phyloP scores from a whole-genome alignment of 2,888 invertebrate species.

The Rambutsinella grinnellia region DNA sequence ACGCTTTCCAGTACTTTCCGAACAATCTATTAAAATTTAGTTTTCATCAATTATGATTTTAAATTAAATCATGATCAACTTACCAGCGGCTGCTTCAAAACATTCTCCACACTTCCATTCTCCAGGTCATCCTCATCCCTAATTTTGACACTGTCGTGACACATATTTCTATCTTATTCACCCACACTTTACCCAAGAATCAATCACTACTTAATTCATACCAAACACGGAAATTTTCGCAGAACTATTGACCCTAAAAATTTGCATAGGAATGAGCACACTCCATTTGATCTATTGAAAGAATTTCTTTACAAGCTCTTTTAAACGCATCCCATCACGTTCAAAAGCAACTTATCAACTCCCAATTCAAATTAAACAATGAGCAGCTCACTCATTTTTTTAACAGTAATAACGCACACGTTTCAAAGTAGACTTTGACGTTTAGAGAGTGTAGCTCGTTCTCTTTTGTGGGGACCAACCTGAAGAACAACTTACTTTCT shows the following conservation, averaged over 20 bases:
- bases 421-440: too few relatives aligned
- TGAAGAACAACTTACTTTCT: constrained; percentile 53
- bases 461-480: constrained; percentile 27
- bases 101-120: constrained; percentile 45
- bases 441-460: constrained; percentile 29
- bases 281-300: too few relatives aligned
- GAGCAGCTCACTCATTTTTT: neutral
- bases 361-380: neutral
- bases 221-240: neutral
- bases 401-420: neutral
- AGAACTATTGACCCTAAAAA: neutral
- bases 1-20: constrained; percentile 45
- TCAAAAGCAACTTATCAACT: neutral
- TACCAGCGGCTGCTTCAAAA: constrained; percentile 48
- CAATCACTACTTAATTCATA: neutral
- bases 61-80: constrained; percentile 2
- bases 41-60: neutral
- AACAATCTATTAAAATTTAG: constrained; percentile 25
- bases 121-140: constrained; percentile 42
- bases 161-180: constrained; percentile 20
- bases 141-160: constrained; percentile 42
- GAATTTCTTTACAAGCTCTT: neutral
- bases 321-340: neutral
- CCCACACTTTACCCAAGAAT: neutral
- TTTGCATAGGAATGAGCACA: neutral